Conservation (phyloP, 2,797 vertebrate genomes). For the Crocodylus rhombifer region DNA sequence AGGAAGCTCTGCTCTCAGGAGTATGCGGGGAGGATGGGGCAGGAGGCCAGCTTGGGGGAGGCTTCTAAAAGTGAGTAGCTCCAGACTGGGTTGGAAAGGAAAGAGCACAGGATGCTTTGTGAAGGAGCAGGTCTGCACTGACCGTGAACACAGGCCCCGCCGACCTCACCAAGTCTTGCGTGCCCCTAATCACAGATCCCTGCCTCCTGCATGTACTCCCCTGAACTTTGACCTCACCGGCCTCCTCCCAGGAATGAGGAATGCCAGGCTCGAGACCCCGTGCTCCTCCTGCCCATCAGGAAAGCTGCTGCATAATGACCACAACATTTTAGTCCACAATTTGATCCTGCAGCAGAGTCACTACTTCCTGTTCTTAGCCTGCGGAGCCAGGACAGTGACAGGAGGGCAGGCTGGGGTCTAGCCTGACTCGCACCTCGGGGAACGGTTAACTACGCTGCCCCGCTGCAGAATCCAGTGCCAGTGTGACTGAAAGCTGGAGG, state of each 20-base stretch:
- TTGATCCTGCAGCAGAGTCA: too few species aligned
- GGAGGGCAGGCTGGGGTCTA: background rate
- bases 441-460: conserved; percentile 8
- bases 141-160: background rate
- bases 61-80: too few species aligned
- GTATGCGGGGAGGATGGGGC: background rate
- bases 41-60: background rate
- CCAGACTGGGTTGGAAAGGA: too few species aligned
- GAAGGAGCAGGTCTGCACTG: background rate
- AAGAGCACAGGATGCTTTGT: too few species aligned
- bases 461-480: conserved; percentile 3
- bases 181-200: background rate
- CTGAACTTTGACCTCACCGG: background rate
- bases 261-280: background rate
- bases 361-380: background rate
- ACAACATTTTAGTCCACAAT: background rate
- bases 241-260: background rate
- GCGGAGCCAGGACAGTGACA: background rate
- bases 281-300: background rate
- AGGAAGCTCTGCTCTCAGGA: background rate
- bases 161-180: background rate
- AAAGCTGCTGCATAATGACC: background rate
- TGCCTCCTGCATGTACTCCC: background rate
- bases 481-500: background rate
- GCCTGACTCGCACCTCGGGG: fast-evolving